Evolutionary conservation across 2,113 vertebrate genomes (phyloP), one percentile per base, ranked within the genome.

Genomic region (Rhombomys opimus): DNA sequence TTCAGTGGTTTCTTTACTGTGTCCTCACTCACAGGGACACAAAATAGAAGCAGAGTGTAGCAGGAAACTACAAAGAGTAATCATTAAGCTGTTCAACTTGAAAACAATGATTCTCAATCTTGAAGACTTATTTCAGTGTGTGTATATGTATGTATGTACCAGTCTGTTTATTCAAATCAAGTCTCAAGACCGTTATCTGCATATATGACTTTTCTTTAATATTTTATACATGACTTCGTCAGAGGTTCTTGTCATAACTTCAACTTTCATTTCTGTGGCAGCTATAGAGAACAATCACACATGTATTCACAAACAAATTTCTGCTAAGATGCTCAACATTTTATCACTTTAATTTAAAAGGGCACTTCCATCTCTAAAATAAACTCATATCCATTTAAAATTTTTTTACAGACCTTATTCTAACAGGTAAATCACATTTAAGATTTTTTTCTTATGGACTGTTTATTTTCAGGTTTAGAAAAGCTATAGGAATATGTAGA

Each of bases 101-200:
- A 92, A 95, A 70, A 1, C 73, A 23, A 92, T 93, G 27, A 14
- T 86, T 95, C 9, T 59, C 81, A 85, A 80, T 81, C 22, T 96
- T 89, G 70, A 90, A 93, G 25, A 57, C 10, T 85, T 18, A 41
- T 68, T 77, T 41, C 35, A 75, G 2, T 89, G 35, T 23, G 11
- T 86, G 65, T 94, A 35, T 38, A 88, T 61, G 67, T 54, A 77
- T 32, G 35, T 84, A 46, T 46, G 46, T 46, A 46, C 25, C 41
- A 76, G 70, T 72, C 13, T 2, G 90, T 84, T 52, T 72, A 84
- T 88, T 87, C 4, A 92, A 80, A 92, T 90, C n/a, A 91, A 90
- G 27, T 91, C 61, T 15, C 5, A 85, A 72, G 10, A 12, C 27
- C 61, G 27, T 5, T 50, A 73, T 27, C 41, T 50, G 25, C 6